Percentiles rank a stretch among this genome's conserved stretches.
Evolutionary conservation across 1,140 invertebrate genomes (phyloP).

Genomic region (Achroia grisella): DNA sequence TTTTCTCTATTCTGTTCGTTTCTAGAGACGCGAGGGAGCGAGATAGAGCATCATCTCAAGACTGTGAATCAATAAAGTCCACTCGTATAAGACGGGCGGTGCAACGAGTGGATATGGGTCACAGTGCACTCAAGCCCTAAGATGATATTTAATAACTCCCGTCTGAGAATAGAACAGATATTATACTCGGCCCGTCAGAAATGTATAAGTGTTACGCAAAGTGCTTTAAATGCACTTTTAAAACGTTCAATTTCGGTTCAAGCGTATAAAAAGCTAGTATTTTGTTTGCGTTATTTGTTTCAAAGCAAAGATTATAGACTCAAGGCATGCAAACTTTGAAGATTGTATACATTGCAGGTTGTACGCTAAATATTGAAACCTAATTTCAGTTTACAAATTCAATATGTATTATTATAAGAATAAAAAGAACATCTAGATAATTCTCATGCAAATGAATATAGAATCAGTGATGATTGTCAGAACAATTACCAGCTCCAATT

Average conservation of each 20-base stretch:
- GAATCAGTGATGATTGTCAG: slow-evolving; percentile 28
- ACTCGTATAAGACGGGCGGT: slow-evolving; percentile 63
- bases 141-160: slow-evolving; percentile 61
- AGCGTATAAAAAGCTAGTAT: not conserved
- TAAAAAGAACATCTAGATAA: slow-evolving; percentile 6
- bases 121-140: slow-evolving; percentile 49
- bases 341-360: too few relatives aligned
- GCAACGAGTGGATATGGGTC: slow-evolving; percentile 63
- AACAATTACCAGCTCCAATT: slow-evolving; percentile 29
- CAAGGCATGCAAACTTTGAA: too few relatives aligned
- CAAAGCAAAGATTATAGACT: too few relatives aligned
- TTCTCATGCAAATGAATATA: slow-evolving; percentile 1
- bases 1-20: slow-evolving; percentile 15
- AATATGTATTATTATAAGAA: not conserved
- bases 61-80: slow-evolving; percentile 71
- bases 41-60: slow-evolving; percentile 59
- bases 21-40: slow-evolving; percentile 30
- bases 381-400: slow-evolving; percentile 3
- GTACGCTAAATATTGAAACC: too few relatives aligned
- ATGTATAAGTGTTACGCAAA: slow-evolving; percentile 11
- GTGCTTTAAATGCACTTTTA: slow-evolving; percentile 22
- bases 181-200: slow-evolving; percentile 23
- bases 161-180: slow-evolving; percentile 37
- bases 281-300: too few relatives aligned
- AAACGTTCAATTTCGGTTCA: slow-evolving; percentile 9